phyloP scores from a whole-genome alignment of 2,888 invertebrate species.

The Coelopa pilipes region DNA sequence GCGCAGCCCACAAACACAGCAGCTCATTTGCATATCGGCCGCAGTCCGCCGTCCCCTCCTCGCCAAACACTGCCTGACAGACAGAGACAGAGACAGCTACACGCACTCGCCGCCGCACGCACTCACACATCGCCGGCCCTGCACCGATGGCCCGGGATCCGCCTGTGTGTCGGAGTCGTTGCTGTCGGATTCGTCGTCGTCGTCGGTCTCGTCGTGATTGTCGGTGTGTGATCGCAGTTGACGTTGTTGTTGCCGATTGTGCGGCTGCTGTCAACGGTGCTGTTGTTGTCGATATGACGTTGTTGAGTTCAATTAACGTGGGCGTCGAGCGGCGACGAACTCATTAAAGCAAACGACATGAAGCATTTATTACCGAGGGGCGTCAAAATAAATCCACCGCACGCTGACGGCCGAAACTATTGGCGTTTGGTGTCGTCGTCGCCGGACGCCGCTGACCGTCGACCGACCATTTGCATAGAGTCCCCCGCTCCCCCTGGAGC shows the following conservation, averaged over 20 bases:
- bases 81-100: conserved; percentile 20
- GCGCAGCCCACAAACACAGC: conserved; percentile 17
- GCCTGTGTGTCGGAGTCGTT: background rate
- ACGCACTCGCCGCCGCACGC: background rate
- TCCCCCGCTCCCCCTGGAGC: too few relatives aligned
- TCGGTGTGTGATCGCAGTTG: too few relatives aligned
- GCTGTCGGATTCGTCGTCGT: too few relatives aligned
- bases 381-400: conserved; percentile 42
- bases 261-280: conserved; percentile 32
- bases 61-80: background rate
- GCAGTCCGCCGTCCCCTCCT: background rate
- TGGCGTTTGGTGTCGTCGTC: conserved; percentile 24
- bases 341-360: conserved; percentile 42
- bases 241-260: background rate
- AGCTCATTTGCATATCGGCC: conserved; percentile 33
- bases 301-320: conserved; percentile 45
- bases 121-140: background rate
- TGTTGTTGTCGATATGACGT: conserved; percentile 42
- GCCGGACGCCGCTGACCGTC: background rate
- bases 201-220: conserved; percentile 5
- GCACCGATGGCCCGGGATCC: background rate
- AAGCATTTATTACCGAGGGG: conserved; percentile 43
- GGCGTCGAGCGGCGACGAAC: conserved; percentile 40
- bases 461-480: too few relatives aligned
- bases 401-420: conserved; percentile 33